phyloP scores from a whole-genome alignment of 2,888 invertebrate species.

The Andricus curvator region DNA sequence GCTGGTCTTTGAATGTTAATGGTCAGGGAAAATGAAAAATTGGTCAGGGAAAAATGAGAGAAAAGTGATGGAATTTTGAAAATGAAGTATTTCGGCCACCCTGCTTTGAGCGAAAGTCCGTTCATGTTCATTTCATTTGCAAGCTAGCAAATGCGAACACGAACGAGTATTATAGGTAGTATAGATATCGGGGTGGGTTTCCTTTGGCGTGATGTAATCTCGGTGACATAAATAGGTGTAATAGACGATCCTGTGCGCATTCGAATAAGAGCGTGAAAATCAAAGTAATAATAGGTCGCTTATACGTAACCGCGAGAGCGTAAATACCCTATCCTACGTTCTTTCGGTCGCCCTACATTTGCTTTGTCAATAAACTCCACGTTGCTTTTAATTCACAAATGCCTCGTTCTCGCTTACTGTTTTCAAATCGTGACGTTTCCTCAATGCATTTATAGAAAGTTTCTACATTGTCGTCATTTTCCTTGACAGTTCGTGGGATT shows the following conservation, averaged over 20 bases:
- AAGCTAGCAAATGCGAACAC: neutral
- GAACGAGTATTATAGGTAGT: neutral
- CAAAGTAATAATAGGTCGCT: slow-evolving; percentile 36
- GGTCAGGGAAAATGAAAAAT: too few species aligned
- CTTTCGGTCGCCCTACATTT: slow-evolving; percentile 53
- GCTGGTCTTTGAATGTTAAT: too few species aligned
- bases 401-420: slow-evolving; percentile 48
- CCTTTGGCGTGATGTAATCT: slow-evolving; percentile 39
- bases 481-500: slow-evolving; percentile 30
- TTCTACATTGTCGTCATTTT: slow-evolving; percentile 30
- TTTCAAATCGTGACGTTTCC: slow-evolving; percentile 54
- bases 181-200: slow-evolving; percentile 23
- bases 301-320: slow-evolving; percentile 39
- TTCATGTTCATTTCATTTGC: slow-evolving; percentile 5
- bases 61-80: too few species aligned
- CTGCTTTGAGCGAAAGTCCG: neutral
- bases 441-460: slow-evolving; percentile 37
- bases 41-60: too few species aligned
- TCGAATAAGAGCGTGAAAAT: slow-evolving; percentile 41
- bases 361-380: slow-evolving; percentile 52
- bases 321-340: slow-evolving; percentile 49
- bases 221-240: slow-evolving; percentile 40
- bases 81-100: too few species aligned
- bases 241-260: slow-evolving; percentile 37
- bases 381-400: slow-evolving; percentile 38